Base-by-base conservation (phyloP, 2,888 invertebrate genomes). In the Rhagonycha lutea region DNA sequence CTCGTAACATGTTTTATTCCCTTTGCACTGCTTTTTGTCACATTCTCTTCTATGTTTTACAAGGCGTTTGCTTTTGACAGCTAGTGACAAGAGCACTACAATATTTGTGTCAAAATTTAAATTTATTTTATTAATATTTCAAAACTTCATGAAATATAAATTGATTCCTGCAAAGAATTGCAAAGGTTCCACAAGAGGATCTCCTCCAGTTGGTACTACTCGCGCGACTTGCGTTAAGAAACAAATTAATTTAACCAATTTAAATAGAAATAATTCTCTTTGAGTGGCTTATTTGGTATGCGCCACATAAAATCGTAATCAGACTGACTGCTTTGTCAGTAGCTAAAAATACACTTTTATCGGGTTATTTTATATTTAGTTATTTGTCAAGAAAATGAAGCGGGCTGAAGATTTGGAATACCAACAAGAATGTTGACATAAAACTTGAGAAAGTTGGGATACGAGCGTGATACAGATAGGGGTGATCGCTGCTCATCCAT, bases 401-500 rank as follows among this genome's bases (percentile, higher is more conserved):
- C 67, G 68, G 61, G 68, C 23, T 67, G 69, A 73, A 70, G 73
- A 75, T 73, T 69, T 69, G 72, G 63, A 75, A 73, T 72, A 78
- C 75, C 69, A 65, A 72, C 63, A 73, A 26, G 68, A 73, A 67
- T 78, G 75, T 78, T 78, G 77, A 78, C 77, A 78, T 70, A 78
- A 68, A 75, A 75, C 77, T 78, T 78, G 73, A 73, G 72, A 63
- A 78, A 78, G 73, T 78, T 75, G 24, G 72, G 78, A 80, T 76
- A 76, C 77, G 71, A 77, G 79, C 77, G 78, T 73, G 80, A 80
- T 79, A 78, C 79, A 80, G 79, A 80, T 79, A 78, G 80, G 81
- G 79, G 81, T 79, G 81, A 79, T 81, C 67, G 72, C 79, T 81
- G 80, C 79, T 83, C 84, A 85, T 85, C 84, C 84, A 84, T 85